A percentile compares a stretch with the other conserved stretches of the same genome.
Conservation (phyloP, 2,888 invertebrate species). For the Eutolmus rufibarbis region DNA sequence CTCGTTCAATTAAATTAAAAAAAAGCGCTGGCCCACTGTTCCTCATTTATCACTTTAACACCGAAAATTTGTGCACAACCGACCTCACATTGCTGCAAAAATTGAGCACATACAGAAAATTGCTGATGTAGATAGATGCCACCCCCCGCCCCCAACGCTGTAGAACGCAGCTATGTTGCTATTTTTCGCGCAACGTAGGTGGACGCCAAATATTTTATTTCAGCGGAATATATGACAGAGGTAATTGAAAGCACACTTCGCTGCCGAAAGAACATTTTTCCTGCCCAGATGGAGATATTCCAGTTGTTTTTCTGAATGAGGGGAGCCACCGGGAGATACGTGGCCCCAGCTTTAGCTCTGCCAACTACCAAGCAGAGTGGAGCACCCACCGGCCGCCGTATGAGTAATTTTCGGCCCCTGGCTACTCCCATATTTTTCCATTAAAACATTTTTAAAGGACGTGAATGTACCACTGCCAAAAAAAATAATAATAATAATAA, state of each 20-base stretch:
- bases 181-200: neutral
- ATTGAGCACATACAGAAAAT: slow-evolving; percentile 29
- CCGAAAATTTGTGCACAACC: slow-evolving; percentile 8
- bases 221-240: slow-evolving; percentile 52
- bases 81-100: neutral
- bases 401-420: neutral
- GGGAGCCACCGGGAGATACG: neutral
- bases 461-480: neutral
- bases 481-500: neutral
- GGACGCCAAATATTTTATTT: slow-evolving; percentile 19
- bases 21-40: neutral
- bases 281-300: neutral
- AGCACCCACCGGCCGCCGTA: neutral
- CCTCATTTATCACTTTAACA: slow-evolving; percentile 22
- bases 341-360: neutral
- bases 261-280: slow-evolving; percentile 6
- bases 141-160: neutral
- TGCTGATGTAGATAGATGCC: slow-evolving; percentile 6
- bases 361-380: neutral
- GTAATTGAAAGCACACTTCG: slow-evolving; percentile 24
- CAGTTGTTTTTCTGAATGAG: neutral
- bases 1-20: slow-evolving; percentile 13
- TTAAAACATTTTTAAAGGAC: neutral
- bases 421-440: neutral
- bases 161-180: neutral